Percentiles rank a stretch among this genome's conserved stretches.
Conservation (phyloP, 2,113 vertebrate species). For the Gambusia affinis region DNA sequence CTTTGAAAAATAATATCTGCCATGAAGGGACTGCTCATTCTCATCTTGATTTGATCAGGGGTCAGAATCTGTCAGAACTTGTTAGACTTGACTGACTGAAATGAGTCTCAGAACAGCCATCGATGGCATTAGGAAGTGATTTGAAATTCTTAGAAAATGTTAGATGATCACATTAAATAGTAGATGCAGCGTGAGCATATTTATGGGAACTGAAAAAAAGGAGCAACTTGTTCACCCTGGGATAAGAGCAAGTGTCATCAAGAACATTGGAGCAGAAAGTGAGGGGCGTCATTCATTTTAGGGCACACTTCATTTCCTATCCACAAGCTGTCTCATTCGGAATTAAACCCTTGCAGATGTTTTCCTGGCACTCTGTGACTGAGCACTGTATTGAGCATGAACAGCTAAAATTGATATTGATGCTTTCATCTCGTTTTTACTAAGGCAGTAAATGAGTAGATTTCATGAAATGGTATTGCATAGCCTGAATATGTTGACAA, state of each 20-base stretch:
- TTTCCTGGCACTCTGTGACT: conserved; percentile 1
- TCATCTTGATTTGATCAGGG: neutral
- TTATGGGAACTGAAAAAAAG: too few relatives aligned
- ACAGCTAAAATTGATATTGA: conserved; percentile 41
- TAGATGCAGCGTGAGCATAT: too few relatives aligned
- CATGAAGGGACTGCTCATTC: neutral
- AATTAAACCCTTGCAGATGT: conserved; percentile 28
- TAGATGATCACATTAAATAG: too few relatives aligned
- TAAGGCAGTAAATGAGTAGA: conserved; percentile 26
- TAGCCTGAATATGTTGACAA: conserved; percentile 11
- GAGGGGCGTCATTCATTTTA: neutral
- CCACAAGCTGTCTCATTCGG: conserved; percentile 1
- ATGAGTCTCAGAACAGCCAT: too few relatives aligned
- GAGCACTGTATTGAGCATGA: conserved; percentile 13
- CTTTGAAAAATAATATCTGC: neutral
- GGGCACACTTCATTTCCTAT: neutral
- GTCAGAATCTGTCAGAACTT: neutral
- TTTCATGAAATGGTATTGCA: conserved; percentile 13
- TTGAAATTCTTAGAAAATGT: too few relatives aligned
- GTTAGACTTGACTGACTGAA: too few relatives aligned
- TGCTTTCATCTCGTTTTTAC: conserved; percentile 19
- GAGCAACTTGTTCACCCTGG: too few relatives aligned
- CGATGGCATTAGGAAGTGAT: too few relatives aligned
- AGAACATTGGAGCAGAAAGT: too few relatives aligned
- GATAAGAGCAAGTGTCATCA: too few relatives aligned